A percentile compares a stretch with the other conserved stretches of the same genome.
These are phyloP conservation scores for Sebastiscus tertius DNA, from an alignment of 2,797 vertebrate species.

Conservation along the genomic window DNA sequence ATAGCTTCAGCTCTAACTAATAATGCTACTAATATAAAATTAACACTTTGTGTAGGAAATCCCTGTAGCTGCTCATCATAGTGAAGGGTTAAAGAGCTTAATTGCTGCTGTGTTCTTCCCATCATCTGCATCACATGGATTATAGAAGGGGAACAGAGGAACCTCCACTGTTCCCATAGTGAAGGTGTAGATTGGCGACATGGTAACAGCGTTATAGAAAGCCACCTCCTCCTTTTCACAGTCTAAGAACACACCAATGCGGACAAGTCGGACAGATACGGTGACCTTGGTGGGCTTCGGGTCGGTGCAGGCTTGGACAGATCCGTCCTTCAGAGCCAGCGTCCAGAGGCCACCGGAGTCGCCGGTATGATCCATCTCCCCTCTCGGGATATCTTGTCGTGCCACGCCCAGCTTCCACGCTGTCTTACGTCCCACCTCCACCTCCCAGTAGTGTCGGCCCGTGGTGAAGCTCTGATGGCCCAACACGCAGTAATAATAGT, in stretches of 20 bases:
- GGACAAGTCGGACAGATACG: slow-evolving; percentile 58
- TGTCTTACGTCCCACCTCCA: slow-evolving; percentile 78
- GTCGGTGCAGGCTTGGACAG: slow-evolving; percentile 78
- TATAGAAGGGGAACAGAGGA: slow-evolving; percentile 81
- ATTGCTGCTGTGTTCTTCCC: slow-evolving; percentile 74
- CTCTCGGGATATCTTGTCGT: slow-evolving; percentile 73
- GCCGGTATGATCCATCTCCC: slow-evolving; percentile 74
- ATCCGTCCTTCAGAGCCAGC: slow-evolving; percentile 69
- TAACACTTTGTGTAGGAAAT: background rate
- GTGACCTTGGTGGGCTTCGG: slow-evolving; percentile 75
- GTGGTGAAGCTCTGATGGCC: slow-evolving; percentile 73
- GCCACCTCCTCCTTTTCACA: slow-evolving; percentile 82
- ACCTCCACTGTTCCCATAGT: slow-evolving; percentile 60
- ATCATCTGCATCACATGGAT: slow-evolving; percentile 82
- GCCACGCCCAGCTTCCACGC: slow-evolving; percentile 84
- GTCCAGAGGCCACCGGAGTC: slow-evolving; percentile 81
- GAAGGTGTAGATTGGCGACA: slow-evolving; percentile 81
- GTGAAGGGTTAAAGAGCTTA: slow-evolving; percentile 73
- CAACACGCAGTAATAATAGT: slow-evolving; percentile 81
- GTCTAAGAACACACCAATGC: slow-evolving; percentile 83
- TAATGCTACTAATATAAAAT: background rate
- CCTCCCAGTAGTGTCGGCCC: slow-evolving; percentile 86
- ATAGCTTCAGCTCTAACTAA: background rate
- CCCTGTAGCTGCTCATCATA: slow-evolving; percentile 57
- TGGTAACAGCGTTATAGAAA: slow-evolving; percentile 84